Evolutionary conservation across 2,888 invertebrate species (phyloP).

Genomic region (Apamea anceps): DNA sequence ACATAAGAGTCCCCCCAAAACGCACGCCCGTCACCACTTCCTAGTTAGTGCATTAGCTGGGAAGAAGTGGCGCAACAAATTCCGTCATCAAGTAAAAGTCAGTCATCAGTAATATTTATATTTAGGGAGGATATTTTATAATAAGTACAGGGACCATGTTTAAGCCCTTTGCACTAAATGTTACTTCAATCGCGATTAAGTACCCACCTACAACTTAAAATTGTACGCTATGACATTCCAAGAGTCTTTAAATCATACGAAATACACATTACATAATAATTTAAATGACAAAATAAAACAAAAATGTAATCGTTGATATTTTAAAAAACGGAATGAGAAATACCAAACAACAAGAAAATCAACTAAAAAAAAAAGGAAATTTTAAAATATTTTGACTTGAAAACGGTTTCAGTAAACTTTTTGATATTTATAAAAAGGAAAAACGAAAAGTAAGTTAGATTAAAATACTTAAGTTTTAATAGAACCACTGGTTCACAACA

Average conservation of each 20-base stretch:
- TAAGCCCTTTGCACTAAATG: neutral
- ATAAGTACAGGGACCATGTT: neutral
- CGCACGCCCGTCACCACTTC: neutral
- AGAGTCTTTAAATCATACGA: no score
- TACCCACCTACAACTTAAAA: neutral
- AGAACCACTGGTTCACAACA: conserved; percentile 47
- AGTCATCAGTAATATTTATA: neutral
- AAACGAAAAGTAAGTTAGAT: neutral
- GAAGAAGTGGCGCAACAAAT: neutral
- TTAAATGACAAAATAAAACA: neutral
- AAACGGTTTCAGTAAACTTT: neutral
- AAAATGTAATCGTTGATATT: neutral
- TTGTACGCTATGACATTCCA: neutral
- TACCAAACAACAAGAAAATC: conserved; percentile 10
- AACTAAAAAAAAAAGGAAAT: neutral
- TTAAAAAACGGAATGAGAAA: conserved; percentile 11
- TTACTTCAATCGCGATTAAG: neutral
- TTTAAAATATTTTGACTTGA: conserved; percentile 2
- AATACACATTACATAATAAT: neutral
- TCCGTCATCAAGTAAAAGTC: neutral
- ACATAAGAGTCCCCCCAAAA: no score
- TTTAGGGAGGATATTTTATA: neutral
- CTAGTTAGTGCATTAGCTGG: neutral
- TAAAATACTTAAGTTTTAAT: conserved; percentile 32
- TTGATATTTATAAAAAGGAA: neutral